Conservation (phyloP, 2,888 invertebrate species). For the Lasioglossum lativentre region DNA sequence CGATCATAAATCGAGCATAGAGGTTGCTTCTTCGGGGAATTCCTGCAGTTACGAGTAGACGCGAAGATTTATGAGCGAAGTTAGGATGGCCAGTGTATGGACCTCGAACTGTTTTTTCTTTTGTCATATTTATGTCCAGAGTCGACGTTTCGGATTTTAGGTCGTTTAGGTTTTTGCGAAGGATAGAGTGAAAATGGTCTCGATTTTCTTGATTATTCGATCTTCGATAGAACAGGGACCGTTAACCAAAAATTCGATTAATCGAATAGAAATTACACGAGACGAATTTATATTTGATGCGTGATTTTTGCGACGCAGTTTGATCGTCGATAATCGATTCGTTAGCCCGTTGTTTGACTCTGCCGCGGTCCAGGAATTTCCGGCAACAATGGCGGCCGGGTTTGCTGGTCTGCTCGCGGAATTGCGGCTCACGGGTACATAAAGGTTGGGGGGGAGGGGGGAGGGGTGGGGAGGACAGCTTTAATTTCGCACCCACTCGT, state of each 20-base stretch:
- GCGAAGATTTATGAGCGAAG: not conserved
- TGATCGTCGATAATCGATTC: not conserved
- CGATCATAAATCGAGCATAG: not conserved
- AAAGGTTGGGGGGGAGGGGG: conserved; percentile 2
- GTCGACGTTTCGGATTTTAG: too few species aligned
- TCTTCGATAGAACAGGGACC: too few species aligned
- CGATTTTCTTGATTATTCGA: too few species aligned
- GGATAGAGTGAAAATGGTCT: too few species aligned
- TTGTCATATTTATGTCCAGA: not conserved
- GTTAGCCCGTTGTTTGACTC: not conserved
- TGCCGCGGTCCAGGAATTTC: conserved; percentile 5
- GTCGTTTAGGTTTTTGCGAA: too few species aligned
- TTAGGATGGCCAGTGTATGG: not conserved
- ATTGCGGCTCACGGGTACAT: not conserved
- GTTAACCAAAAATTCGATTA: not conserved
- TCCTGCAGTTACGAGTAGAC: not conserved
- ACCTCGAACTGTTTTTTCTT: not conserved
- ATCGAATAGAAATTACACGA: too few species aligned
- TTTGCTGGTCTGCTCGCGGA: conserved; percentile 1
- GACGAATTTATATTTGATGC: not conserved
- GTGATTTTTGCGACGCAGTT: not conserved
- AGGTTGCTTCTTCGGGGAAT: not conserved
- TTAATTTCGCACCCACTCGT: conserved; percentile 58
- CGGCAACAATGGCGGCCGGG: not conserved
- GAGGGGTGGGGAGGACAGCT: not conserved